Base-by-base conservation (phyloP, 2,797 vertebrate species). In the Pseudotriccus pelzelni region DNA sequence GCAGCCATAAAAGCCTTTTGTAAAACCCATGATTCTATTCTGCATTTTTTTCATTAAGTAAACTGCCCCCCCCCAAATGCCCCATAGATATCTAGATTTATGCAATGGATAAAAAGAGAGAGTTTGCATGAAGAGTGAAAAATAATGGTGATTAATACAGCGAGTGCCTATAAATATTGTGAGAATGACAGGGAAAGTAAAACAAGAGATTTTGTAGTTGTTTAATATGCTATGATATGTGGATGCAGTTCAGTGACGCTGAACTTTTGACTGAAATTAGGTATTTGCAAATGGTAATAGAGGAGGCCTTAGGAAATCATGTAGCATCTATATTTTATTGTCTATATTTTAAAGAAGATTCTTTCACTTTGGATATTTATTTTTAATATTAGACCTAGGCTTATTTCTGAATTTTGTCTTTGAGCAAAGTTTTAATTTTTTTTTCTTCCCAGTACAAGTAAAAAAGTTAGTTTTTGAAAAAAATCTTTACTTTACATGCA, bases 11-110 rank as follows among this genome's bases (percentile, higher is more conserved):
- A 72, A 76, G 41, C 1, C 1, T 81, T 94, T 93, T 81, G 21
- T 52, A 75, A 44, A 52, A 88, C 43, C 18, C 34, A 8, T 32
- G 23, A 56, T 56, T 60, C 37, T 68, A 1, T 74, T 87, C 64
- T 60, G 46, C 41, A 60, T 3, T 87, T 70, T 80, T 82, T 91
- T 84, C 14, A 24, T 75, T 34, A 56, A 76, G 58, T 73, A 74
- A 56, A 43, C 34, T 14, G 6, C 1, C 0, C 9, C 7, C 7
- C 1, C 0, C 14, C 3, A 24, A 43, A 73, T 79, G 17, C 30
- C 69, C 39, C 10, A 18, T 39, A 82, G 59, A 37, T 86, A 34
- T n/a, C 86, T 88, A 75, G 50, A 24, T 84, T 72, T 86, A 70
- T 69, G 23, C 27, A 49, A 2, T 62, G 47, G 44, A 28, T 85